Base-by-base conservation (phyloP, 2,888 invertebrate genomes). In the Pachymerium ferrugineum region DNA sequence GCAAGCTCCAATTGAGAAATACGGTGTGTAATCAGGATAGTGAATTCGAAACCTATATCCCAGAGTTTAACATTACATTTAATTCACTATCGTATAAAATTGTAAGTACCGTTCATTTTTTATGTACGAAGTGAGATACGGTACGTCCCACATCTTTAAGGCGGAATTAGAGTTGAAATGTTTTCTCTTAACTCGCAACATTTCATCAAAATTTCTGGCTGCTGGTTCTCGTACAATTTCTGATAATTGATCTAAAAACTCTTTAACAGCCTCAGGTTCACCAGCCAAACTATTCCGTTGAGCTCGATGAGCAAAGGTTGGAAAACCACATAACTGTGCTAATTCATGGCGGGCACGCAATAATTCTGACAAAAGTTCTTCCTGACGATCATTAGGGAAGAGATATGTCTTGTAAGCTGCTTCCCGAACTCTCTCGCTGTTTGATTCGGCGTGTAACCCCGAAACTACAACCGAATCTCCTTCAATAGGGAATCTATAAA, bases 1-100 rank as follows among this genome's bases (percentile, higher is more conserved):
- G 79, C 97, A 97, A 6, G 90, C 88, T 0, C 97, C 97, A 0
- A 98, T 85, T 12, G 93, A 96, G 83, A 94, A 95, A 82, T 90
- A 96, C 1, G 91, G 92, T 54, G 90, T 86, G 73, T 74, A 77
- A 70, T 78, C 77, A 29, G 74, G 54, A 10, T 69, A 35, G n/a
- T 76, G 71, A 3, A 77, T 67, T 30, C 76, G 70, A 70, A 74
- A 77, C 29, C 76, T 75, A 3, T 14, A 67, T 62, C 12, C 2
- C 16, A 16, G 16, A 62, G 3, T 35, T 3, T 35, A 16, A 1
- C 16, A 16, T 38, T 8, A 38, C 12, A n/a, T 38, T n/a, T 38
- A n/a, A 4, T 12, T 4, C 3, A 38, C 12, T 33, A 8, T 0
- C n/a, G 16, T 4, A 12, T 38, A 38, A 16, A 10, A 8, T 38